These are phyloP conservation scores for Solea solea DNA, from an alignment of 2,113 vertebrate species.

Conservation along the genomic window DNA sequence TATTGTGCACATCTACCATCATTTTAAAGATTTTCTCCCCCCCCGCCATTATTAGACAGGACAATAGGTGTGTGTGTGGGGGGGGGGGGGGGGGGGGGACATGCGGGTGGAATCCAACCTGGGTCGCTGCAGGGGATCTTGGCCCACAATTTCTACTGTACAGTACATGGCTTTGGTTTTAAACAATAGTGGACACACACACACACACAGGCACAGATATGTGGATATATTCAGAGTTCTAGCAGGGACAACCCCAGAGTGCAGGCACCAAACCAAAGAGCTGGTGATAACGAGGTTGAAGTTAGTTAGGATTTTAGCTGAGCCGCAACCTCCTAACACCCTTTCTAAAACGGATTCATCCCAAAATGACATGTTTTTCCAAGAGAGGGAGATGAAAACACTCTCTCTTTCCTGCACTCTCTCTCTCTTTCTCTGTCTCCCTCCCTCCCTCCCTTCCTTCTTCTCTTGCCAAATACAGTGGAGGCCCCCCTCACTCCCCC, in stretches of 20 bases:
- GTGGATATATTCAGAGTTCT: constrained; percentile 16
- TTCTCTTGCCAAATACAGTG: constrained; percentile 71
- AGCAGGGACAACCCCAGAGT: constrained; percentile 61
- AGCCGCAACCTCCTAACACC: constrained; percentile 66
- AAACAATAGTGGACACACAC: constrained; percentile 55
- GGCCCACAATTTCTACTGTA: constrained; percentile 35
- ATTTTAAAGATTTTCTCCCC: no score
- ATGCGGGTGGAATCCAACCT: no score
- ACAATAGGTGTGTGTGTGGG: no score
- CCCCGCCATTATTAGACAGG: no score
- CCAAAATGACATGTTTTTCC: constrained; percentile 74
- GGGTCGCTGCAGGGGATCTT: no score
- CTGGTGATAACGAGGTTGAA: constrained; percentile 72
- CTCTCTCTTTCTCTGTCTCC: constrained; percentile 49
- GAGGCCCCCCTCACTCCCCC: constrained; percentile 35
- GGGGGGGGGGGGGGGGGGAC: no score
- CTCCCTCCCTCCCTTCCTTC: constrained; percentile 31
- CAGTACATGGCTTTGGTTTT: constrained; percentile 55
- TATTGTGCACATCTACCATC: constrained; percentile 6
- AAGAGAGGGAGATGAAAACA: constrained; percentile 67
- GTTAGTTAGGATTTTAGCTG: constrained; percentile 70
- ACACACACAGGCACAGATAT: constrained; percentile 31
- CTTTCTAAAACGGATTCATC: constrained; percentile 72
- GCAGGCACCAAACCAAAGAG: constrained; percentile 62
- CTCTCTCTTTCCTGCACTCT: constrained; percentile 27